phyloP scores from a whole-genome alignment of 23 tunicate species.

The Styela plicata region DNA sequence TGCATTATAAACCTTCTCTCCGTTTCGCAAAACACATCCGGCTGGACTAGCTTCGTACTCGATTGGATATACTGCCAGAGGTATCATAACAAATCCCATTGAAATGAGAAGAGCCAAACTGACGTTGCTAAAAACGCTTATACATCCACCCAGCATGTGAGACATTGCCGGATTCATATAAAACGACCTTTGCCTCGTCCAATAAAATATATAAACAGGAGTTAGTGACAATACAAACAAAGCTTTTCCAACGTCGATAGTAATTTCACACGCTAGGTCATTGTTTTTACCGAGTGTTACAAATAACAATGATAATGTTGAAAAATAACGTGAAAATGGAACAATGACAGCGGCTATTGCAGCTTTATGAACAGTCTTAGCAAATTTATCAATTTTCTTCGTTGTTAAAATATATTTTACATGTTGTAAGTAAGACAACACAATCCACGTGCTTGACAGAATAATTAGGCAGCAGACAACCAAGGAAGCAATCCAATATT shows the following conservation, averaged over 20 bases:
- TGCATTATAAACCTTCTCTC: not conserved
- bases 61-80: conserved; percentile 12
- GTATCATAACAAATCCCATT: conserved; percentile 18
- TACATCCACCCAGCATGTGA: not conserved
- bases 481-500: conserved; percentile 2
- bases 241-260: conserved; percentile 8
- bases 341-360: conserved; percentile 9
- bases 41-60: conserved; percentile 20
- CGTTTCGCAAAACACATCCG: conserved; percentile 9
- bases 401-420: not conserved
- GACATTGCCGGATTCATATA: conserved; percentile 7
- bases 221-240: not conserved
- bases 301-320: not conserved
- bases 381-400: not conserved
- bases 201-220: conserved; percentile 11
- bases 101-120: conserved; percentile 8
- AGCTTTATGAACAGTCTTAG: not conserved
- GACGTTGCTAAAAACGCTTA: conserved; percentile 6
- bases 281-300: not conserved
- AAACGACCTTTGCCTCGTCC: conserved; percentile 23
- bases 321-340: conserved; percentile 3
- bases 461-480: not conserved
- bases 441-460: not conserved
- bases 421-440: not conserved
- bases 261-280: conserved; percentile 5